These are phyloP conservation scores for Hydrotaea cyrtoneurina DNA, from an alignment of 2,888 invertebrate species.

Conservation along the genomic window DNA sequence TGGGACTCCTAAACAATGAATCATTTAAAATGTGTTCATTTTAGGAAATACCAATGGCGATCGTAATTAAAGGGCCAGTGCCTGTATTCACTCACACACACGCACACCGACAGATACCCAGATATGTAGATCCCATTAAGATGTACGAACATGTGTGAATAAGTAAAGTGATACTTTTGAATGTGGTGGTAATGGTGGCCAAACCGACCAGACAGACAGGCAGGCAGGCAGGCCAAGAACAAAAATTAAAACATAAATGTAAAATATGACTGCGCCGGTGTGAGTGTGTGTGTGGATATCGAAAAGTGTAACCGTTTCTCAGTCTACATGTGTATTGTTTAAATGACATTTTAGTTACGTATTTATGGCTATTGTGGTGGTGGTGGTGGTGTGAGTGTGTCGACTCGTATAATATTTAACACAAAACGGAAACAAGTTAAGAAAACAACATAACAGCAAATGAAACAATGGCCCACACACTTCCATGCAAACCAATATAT, in stretches of 20 bases:
- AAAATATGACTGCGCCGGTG: background rate
- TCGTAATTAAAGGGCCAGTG: no score
- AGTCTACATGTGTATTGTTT: no score
- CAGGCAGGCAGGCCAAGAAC: background rate
- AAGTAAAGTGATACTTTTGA: background rate
- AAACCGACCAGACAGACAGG: background rate
- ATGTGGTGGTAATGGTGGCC: background rate
- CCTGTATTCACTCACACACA: no score
- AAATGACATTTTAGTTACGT: background rate
- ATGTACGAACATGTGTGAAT: constrained; percentile 9
- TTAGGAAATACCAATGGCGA: no score
- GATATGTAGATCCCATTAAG: background rate
- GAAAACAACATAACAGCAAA: constrained; percentile 8
- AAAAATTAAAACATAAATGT: constrained; percentile 12
- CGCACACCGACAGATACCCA: no score
- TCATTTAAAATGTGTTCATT: no score
- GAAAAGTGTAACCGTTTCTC: no score
- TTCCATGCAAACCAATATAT: no score
- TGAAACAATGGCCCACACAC: background rate
- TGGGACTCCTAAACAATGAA: no score
- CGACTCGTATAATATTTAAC: constrained; percentile 36
- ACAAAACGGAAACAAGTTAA: constrained; percentile 52
- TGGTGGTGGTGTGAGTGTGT: background rate
- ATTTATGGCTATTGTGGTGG: background rate
- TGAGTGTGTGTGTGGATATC: background rate